Conservation (phyloP, 2,113 vertebrate genomes). For the Nothoprocta pentlandii region DNA sequence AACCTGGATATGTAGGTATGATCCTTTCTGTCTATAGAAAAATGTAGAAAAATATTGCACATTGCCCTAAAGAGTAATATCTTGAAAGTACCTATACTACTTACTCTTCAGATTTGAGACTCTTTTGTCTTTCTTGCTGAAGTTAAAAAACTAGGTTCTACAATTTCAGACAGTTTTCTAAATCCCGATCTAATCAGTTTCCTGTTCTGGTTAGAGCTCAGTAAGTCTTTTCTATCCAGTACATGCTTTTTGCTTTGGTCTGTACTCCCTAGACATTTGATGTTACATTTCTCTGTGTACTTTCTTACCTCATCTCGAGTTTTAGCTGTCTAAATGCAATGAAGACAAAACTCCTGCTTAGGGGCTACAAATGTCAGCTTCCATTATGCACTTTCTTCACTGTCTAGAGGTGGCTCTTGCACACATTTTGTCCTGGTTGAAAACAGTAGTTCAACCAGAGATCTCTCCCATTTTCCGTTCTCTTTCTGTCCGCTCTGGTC, state of each 20-base stretch:
- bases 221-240: too few species aligned
- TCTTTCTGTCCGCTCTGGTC: not conserved
- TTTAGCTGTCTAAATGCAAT: not conserved
- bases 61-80: not conserved
- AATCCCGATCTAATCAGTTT: not conserved
- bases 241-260: not conserved
- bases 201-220: not conserved
- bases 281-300: not conserved
- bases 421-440: not conserved
- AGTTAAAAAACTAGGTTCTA: not conserved
- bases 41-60: not conserved
- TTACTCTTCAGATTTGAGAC: not conserved
- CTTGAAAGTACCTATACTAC: not conserved
- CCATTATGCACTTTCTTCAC: fast-evolving
- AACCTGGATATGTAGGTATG: not conserved
- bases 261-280: not conserved
- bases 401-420: not conserved
- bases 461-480: not conserved
- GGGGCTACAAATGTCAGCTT: not conserved
- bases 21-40: not conserved
- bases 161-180: not conserved
- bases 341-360: not conserved
- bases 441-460: not conserved
- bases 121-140: not conserved
- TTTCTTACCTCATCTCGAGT: not conserved